Evolutionary conservation across 1,140 invertebrate genomes (phyloP).

Genomic region (Portunus trituberculatus): DNA sequence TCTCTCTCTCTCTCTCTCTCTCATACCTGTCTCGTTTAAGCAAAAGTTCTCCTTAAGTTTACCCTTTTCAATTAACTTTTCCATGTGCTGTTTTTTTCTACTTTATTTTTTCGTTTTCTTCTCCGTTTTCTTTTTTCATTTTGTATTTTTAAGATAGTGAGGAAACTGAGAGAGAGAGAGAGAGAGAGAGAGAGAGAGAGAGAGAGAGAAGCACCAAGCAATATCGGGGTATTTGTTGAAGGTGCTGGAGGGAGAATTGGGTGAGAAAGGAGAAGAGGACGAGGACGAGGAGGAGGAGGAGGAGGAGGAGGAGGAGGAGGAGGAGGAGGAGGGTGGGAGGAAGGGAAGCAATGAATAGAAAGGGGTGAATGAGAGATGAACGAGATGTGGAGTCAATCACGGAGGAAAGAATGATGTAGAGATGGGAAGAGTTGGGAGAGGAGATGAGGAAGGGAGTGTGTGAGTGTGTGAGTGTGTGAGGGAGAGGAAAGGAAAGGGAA

Average conservation of each 20-base stretch:
- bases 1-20: background rate
- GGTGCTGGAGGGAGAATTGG: too few relatives aligned
- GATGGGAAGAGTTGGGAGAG: background rate
- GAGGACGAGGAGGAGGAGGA: background rate
- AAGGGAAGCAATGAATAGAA: background rate
- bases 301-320: background rate
- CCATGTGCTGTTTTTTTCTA: background rate
- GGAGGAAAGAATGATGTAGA: background rate
- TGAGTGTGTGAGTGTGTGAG: background rate
- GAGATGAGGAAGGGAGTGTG: background rate
- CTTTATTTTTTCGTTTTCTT: background rate
- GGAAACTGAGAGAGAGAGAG: background rate
- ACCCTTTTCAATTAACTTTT: background rate
- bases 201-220: background rate
- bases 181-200: background rate
- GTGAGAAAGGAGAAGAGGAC: background rate
- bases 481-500: background rate
- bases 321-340: background rate
- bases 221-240: too few relatives aligned
- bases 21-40: background rate
- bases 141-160: background rate
- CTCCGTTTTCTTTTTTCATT: background rate
- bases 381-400: too few relatives aligned
- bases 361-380: background rate
- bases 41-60: background rate